Conservation (phyloP, 2,113 vertebrate species). For the Heteronetta atricapilla region DNA sequence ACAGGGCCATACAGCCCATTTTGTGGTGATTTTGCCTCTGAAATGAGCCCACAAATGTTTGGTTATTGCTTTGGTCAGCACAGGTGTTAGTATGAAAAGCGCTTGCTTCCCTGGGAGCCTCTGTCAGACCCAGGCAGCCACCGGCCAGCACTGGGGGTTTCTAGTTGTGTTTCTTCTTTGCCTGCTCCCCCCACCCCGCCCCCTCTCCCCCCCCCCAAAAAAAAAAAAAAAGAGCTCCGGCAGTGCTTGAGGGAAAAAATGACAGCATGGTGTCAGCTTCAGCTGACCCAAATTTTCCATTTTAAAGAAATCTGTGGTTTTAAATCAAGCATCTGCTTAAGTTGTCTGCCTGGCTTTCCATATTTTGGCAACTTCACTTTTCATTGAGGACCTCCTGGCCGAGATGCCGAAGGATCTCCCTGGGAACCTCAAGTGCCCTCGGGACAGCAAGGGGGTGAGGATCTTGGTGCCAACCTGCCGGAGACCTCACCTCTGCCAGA, state of each 20-base stretch:
- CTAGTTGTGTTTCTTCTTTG: not conserved
- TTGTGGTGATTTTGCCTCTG: not conserved
- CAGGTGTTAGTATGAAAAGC: accelerated
- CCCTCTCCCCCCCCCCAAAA: not conserved
- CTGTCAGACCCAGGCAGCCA: not conserved
- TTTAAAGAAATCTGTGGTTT: not conserved
- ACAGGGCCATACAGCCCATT: not conserved
- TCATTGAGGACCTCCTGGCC: not conserved
- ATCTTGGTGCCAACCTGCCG: too few relatives aligned
- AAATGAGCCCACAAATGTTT: not conserved
- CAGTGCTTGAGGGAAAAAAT: too few relatives aligned
- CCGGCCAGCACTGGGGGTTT: accelerated
- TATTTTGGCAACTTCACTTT: not conserved
- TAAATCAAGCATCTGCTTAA: not conserved
- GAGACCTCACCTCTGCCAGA: too few relatives aligned
- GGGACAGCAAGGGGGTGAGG: too few relatives aligned
- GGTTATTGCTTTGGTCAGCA: accelerated
- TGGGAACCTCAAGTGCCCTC: too few relatives aligned
- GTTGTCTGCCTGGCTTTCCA: not conserved
- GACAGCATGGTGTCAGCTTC: too few relatives aligned
- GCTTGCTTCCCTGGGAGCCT: not conserved
- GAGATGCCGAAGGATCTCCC: too few relatives aligned
- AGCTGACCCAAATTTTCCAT: not conserved
- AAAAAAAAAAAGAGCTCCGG: not conserved
- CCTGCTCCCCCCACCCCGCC: not conserved